Evolutionary conservation across 2,888 invertebrate species (phyloP), one percentile per base, ranked within the genome.

Genomic region (Eustalomyia histrio): DNA sequence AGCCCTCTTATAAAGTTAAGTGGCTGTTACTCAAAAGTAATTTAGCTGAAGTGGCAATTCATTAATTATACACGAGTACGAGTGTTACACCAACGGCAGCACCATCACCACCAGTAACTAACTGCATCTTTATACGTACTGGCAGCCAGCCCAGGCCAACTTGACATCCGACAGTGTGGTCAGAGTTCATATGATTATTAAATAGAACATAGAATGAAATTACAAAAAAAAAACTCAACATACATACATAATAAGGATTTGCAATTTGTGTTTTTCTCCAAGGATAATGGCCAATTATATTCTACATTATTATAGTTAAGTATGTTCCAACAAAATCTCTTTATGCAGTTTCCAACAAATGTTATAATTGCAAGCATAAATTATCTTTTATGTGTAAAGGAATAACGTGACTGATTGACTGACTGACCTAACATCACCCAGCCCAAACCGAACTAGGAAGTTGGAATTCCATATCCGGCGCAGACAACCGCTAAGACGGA

Each of bases 21-120:
- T 81, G 81, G 85, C 84, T 88, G 87, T 88, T 78, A 68, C 81
- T 74, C 76, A 69, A 88, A 89, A 85, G 85, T 88, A 88, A 89
- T 88, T 88, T 87, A 87, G 84, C 86, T 85, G 86, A 89, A 88
- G 88, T 87, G 88, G 86, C 85, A 87, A 86, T 88, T 88, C 85
- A 88, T 89, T 88, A 88, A 88, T 89, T 88, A 87, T 86, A 84
- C 84, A 84, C 83, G 63, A 74, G 64, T 69, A 61, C 64, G 64
- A 74, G 61, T 63, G 69, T 55, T 63, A 50, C 53, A 75, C 43
- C 17, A 68, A 72, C 57, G 57, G 9, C 55, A 63, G 29, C 55
- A 72, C 24, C 55, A 63, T n/a, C 33, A 12, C 21, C 58, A 47
- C 33, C 43, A 76, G 61, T 16, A 29, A 63, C 63, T 61, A 43